Evolutionary conservation across 1,140 invertebrate genomes (phyloP), one percentile per base, ranked within the genome.

Genomic region (Drosophila leontia): DNA sequence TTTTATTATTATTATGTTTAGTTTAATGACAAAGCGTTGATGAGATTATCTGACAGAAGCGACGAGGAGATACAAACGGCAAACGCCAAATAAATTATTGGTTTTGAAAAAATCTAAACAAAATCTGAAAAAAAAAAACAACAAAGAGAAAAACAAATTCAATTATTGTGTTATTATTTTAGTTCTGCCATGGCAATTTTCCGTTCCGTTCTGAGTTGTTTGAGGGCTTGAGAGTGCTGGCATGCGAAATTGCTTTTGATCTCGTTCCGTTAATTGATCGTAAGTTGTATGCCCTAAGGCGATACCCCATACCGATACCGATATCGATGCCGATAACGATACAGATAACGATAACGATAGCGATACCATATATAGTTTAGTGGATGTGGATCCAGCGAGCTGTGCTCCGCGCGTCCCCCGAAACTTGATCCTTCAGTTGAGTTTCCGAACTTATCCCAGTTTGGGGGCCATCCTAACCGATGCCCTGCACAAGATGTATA

Each of bases 401-500:
- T 85, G 82, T 85, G 82, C 82, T 85, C 82, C 44, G 58, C 51
- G 51, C 58, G 19, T 51, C 62, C 45, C 32, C 35, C 65, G 65
- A 42, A 41, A 41, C 45, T 59, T 50, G 53, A 58, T 71, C 42
- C 60, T 82, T 83, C 75, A 58, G 79, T 87, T 78, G 58, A 80
- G 83, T 85, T 85, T 58, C 51, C 42, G 44, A 57, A 64, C 71
- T 75, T 47, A 61, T 61, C 55, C 67, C 68, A 78, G 61, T 62
- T 71, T 39, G 37, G 70, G 77, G 80, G 62, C 70, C 72, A 71
- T 82, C 55, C 82, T 48, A 37, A 77, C 63, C 35, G 70, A 79
- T 65, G 79, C 79, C 86, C 91, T 88, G 82, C 84, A 91, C 74
- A 85, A 79, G 80, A 92, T 92, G 91, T 92, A 92, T 92, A 92